These are phyloP conservation scores for Cryptotermes secundus DNA, from an alignment of 1,140 invertebrate species.

Conservation along the genomic window DNA sequence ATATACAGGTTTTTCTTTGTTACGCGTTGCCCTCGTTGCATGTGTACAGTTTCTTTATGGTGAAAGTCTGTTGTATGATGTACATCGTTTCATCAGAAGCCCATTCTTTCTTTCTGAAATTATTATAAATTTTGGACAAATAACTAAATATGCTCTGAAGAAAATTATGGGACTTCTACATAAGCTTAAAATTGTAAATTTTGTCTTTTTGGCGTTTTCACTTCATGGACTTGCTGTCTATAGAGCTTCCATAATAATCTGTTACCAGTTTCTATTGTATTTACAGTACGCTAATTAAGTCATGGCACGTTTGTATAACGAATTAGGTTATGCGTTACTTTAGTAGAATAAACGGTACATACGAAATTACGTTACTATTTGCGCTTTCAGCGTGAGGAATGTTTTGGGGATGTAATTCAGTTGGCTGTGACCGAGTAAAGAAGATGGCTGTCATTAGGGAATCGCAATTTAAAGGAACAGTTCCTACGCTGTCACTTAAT, in stretches of 20 bases:
- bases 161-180: background rate
- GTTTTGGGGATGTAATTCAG: background rate
- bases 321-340: background rate
- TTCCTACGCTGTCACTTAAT: constrained; percentile 36
- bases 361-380: background rate
- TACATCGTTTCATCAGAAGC: background rate
- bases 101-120: too few species aligned
- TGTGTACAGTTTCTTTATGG: background rate
- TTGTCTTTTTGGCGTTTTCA: too few species aligned
- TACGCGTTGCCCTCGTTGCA: background rate
- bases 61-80: background rate
- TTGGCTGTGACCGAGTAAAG: constrained; percentile 13
- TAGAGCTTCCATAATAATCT: too few species aligned
- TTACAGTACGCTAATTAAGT: background rate
- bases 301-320: background rate
- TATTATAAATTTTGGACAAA: too few species aligned
- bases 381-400: background rate
- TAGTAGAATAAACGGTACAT: background rate
- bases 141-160: background rate
- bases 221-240: too few species aligned
- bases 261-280: too few species aligned
- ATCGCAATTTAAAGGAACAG: constrained; percentile 32
- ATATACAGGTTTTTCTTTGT: background rate
- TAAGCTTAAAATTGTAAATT: too few species aligned
- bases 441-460: constrained; percentile 35